Percentiles rank a stretch among this genome's conserved stretches.
These are phyloP conservation scores for Lasius fuliginosus DNA, from an alignment of 2,888 invertebrate genomes.

Conservation along the genomic window DNA sequence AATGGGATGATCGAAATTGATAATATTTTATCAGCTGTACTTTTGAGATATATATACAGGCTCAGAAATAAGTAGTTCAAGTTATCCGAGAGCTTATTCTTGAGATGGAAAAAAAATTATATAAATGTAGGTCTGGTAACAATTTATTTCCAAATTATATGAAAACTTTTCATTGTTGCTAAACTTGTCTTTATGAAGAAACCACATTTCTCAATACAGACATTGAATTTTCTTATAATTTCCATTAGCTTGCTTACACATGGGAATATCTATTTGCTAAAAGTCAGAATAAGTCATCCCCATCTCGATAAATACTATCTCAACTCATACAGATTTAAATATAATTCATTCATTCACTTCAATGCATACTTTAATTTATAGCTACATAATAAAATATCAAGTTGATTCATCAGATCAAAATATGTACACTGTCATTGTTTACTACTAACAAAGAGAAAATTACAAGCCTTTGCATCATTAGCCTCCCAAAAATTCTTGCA, in stretches of 20 bases:
- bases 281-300: neutral
- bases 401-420: neutral
- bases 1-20: neutral
- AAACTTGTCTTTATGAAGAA: neutral
- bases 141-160: neutral
- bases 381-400: neutral
- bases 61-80: neutral
- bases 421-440: neutral
- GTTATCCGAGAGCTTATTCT: neutral
- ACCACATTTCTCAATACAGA: neutral
- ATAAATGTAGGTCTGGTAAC: neutral
- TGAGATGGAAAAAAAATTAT: slow-evolving; percentile 5
- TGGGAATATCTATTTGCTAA: neutral
- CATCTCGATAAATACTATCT: neutral
- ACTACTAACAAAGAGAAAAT: neutral
- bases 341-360: neutral
- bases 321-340: neutral
- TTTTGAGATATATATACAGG: neutral
- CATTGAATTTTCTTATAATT: neutral
- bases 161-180: neutral
- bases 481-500: neutral
- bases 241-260: neutral
- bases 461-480: neutral
- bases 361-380: neutral
- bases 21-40: neutral